These are phyloP conservation scores for Mormyrops boulengeri DNA, from an alignment of 2,797 vertebrate species.

Conservation along the genomic window DNA sequence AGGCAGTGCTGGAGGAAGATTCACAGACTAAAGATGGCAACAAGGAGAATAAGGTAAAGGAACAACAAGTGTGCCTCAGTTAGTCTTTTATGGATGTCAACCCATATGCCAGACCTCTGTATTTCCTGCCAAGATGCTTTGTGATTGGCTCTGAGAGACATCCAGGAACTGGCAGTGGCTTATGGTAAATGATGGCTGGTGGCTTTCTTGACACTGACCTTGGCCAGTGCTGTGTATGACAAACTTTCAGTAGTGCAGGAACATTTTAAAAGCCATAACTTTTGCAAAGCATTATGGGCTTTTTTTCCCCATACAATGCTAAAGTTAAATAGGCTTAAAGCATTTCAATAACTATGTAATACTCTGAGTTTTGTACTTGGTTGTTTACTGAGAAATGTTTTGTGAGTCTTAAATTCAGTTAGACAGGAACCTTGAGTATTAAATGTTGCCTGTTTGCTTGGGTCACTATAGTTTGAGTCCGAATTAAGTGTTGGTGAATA, in stretches of 20 bases:
- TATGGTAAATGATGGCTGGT: background rate
- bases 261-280: background rate
- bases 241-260: background rate
- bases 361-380: background rate
- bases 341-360: background rate
- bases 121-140: background rate
- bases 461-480: background rate
- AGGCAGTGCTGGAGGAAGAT: slow-evolving; percentile 51
- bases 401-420: background rate
- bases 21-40: slow-evolving; percentile 47
- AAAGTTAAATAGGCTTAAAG: background rate
- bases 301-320: background rate
- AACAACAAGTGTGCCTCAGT: background rate
- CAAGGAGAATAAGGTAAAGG: slow-evolving; percentile 60
- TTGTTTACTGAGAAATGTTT: background rate
- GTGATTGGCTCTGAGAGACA: background rate
- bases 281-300: background rate
- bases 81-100: background rate
- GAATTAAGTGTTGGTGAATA: background rate
- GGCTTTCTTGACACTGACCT: background rate
- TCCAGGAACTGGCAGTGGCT: background rate
- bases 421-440: background rate
- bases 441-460: background rate
- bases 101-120: background rate
- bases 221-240: background rate